phyloP scores from a whole-genome alignment of 2,797 vertebrate genomes.

The Limosa lapponica region DNA sequence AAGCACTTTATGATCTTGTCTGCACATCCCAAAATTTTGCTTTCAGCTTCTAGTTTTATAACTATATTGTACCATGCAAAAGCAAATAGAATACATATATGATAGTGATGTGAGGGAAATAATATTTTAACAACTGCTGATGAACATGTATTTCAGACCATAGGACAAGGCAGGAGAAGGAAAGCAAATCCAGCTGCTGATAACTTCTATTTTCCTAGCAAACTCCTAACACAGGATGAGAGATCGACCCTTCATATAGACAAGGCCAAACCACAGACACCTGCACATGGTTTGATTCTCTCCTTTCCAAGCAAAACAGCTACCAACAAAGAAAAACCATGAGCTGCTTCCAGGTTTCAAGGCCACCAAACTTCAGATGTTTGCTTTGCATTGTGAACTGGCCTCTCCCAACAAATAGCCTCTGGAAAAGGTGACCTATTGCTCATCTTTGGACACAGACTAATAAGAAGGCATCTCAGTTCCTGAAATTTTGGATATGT shows the following conservation, averaged over 20 bases:
- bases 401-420: neutral
- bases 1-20: neutral
- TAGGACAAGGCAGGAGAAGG: neutral
- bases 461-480: neutral
- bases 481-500: neutral
- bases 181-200: neutral
- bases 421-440: neutral
- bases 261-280: neutral
- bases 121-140: neutral
- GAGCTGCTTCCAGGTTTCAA: neutral
- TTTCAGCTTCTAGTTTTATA: neutral
- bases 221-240: neutral
- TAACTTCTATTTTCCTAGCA: neutral
- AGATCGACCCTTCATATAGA: neutral
- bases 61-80: neutral
- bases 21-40: neutral
- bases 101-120: neutral
- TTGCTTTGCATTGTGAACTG: neutral
- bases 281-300: neutral
- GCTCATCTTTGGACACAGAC: accelerated
- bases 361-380: neutral
- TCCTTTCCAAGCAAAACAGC: neutral
- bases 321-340: neutral
- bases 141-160: neutral
- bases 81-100: neutral